Evolutionary conservation across 2,113 vertebrate species (phyloP).

Genomic region (Eupsittula cactorum): DNA sequence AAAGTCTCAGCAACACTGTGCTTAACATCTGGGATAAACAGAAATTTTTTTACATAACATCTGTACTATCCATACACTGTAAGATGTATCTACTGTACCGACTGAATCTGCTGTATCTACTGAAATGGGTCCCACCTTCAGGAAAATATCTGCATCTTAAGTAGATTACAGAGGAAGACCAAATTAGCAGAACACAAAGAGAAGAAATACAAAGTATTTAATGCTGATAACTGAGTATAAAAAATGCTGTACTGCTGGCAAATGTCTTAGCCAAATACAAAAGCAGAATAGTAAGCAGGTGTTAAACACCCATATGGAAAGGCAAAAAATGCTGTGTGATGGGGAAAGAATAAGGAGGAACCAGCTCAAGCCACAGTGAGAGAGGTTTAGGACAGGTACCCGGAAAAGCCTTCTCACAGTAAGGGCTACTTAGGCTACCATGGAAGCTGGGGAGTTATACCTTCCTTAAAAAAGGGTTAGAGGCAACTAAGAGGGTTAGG

Average conservation of each 20-base stretch:
- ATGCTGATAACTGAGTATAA: neutral
- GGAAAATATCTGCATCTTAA: neutral
- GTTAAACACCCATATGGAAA: neutral
- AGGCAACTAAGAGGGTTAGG: neutral
- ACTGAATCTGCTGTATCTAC: neutral
- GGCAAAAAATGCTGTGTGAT: neutral
- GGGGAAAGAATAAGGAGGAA: neutral
- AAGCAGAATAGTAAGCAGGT: neutral
- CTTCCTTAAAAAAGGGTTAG: neutral
- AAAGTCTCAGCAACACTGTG: neutral
- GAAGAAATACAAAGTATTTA: neutral
- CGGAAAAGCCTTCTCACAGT: neutral
- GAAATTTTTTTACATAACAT: neutral
- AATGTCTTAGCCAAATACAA: neutral
- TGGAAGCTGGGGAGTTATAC: neutral
- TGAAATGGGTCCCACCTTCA: neutral
- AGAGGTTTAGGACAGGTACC: neutral
- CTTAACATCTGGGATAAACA: neutral
- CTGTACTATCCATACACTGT: neutral
- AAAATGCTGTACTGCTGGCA: neutral
- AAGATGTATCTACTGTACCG: neutral
- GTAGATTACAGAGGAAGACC: neutral
- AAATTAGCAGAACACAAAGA: neutral
- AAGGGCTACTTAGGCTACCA: neutral
- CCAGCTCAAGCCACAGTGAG: neutral